A percentile compares a stretch with the other conserved stretches of the same genome.
These are phyloP conservation scores for Patella caerulea DNA, from an alignment of 2,888 invertebrate genomes.

Conservation along the genomic window DNA sequence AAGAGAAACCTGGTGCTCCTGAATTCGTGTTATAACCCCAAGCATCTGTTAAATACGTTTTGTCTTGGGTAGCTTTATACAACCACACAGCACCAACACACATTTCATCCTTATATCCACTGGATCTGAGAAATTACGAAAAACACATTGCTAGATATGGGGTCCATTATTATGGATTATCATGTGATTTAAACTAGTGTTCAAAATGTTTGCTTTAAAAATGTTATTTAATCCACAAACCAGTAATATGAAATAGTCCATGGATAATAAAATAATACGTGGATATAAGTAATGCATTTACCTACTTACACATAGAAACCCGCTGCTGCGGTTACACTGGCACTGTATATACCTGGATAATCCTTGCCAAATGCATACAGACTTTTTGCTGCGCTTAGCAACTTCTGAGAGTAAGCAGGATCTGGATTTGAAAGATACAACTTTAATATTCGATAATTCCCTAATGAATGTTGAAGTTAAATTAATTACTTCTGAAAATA, in stretches of 20 bases:
- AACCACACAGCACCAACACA: constrained; percentile 58
- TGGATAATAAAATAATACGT: background rate
- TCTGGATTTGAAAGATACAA: background rate
- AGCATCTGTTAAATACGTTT: constrained; percentile 54
- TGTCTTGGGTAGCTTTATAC: constrained; percentile 58
- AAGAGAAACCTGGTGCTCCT: constrained; percentile 55
- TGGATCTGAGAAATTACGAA: constrained; percentile 39
- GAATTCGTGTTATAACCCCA: constrained; percentile 41
- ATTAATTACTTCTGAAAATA: no score
- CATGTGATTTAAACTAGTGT: no score
- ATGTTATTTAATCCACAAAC: no score
- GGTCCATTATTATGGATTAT: no score
- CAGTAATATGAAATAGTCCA: no score
- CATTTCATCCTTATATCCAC: constrained; percentile 58
- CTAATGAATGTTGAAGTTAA: no score
- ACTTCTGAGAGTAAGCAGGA: constrained; percentile 24
- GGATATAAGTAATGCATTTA: background rate
- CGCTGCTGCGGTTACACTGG: constrained; percentile 18
- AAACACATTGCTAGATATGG: no score
- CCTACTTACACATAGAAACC: constrained; percentile 20
- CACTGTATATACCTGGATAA: constrained; percentile 28
- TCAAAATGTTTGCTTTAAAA: no score
- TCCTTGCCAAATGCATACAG: constrained; percentile 36
- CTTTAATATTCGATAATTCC: no score
- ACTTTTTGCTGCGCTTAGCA: constrained; percentile 30